Base-by-base conservation (phyloP, 2,888 invertebrate genomes). In the Eurois occulta region DNA sequence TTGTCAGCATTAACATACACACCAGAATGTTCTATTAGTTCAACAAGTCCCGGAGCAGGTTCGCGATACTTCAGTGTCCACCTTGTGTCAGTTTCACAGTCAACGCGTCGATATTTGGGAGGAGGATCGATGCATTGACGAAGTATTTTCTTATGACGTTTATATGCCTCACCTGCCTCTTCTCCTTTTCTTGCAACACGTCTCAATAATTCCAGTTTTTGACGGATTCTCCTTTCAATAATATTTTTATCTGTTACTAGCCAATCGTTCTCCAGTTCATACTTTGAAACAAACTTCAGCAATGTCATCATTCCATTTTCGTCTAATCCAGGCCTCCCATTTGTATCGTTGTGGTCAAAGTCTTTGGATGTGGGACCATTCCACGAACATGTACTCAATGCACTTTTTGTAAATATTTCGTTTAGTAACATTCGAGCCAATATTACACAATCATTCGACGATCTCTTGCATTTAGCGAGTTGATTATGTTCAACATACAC, bases 61-160 rank as follows among this genome's bases (percentile, higher is more conserved):
- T 58, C 55, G 28, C 28, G 28, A 16, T 58, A 28, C 28, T 67
- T 76, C 5, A 78, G 18, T 5, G 78, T 79, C 77, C 77, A 79
- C 43, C 35, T 64, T 16, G 78, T 58, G 46, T 69, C 55, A 32
- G 55, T 76, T 48, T 35, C 43, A 1, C 65, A 55, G 11, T 28
- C 55, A 58, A 13, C 55, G n/a, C 28, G 28, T 16, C 55, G 28
- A 58, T 75, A 78, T 38, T 72, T 67, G 2, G 43, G 71, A 62
- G 77, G 35, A 28, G 24, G 10, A 58, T 6, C 28, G 28, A 58
- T n/a, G 6, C 16, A 2, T 28, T 28, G 5, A 55, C 13, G 55
- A 58, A 58, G 28, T 58, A 16, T 16, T 58, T 58, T 28, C 5
- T 28, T 58, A 16, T 5, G 55, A 28, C 16, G n/a, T 58, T 28